Evolutionary conservation across 1,140 invertebrate genomes (phyloP), one percentile per base, ranked within the genome.

Genomic region (Camponotus vicinus): DNA sequence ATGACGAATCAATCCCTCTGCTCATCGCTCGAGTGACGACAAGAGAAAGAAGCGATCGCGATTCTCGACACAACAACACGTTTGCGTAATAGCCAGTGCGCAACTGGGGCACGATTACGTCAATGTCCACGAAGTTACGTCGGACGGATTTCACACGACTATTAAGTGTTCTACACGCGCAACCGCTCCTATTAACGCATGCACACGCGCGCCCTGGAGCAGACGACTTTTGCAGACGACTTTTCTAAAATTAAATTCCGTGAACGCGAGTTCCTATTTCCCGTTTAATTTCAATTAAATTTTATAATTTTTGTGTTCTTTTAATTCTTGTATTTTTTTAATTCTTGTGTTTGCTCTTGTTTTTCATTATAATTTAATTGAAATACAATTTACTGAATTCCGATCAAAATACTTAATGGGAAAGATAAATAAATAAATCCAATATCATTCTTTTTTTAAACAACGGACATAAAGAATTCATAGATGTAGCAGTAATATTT

Each of bases 41-140:
- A 66, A 78, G 76, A 67, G 69, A 83, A 83, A 83, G 40, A 83
- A 49, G 57, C 55, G 40, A 57, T 49, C 69, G 34, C 67, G 18
- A 42, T 82, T 66, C 45, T 49, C 79, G 42, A 78, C 49, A 78
- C 49, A 75, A 59, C 82, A 78, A 42, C 9, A 67, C 32, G 80
- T 89, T 89, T 86, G 77, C 88, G 88, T 89, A 89, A 89, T 78
- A 82, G 32, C 70, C 21, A 11, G 15, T 57, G 71, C 21, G 40
- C 57, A 88, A 87, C 86, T 89, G 76, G 88, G 88, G 21, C 83
- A 88, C 76, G 83, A 86, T 89, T 88, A 86, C 86, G 83, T 89
- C 88, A 88, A 88, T 71, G 64, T 52, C 34, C 59, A 45, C 13
- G 70, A 59, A 85, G 37, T 21, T 21, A 32, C 45, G 71, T 45